These are phyloP conservation scores for Dasyprocta punctata DNA, from an alignment of 2,113 vertebrate genomes.

Conservation along the genomic window DNA sequence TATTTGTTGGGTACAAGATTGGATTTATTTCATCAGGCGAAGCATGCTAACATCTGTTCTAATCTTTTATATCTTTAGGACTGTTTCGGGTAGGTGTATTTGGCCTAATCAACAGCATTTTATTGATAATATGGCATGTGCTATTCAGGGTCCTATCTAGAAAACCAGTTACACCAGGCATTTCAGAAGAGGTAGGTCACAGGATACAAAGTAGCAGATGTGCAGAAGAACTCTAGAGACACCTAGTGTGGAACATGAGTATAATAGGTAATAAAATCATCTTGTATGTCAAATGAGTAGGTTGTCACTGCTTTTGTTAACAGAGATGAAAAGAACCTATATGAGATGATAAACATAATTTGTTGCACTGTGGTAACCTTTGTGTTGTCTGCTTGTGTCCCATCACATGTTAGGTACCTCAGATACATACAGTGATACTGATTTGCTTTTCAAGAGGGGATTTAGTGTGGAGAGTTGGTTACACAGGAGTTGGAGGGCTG, in stretches of 20 bases:
- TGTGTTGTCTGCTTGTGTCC: not conserved
- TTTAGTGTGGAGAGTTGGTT: slow-evolving; percentile 10
- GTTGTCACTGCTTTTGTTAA: not conserved
- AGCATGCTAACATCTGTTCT: not conserved
- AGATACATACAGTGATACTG: not conserved
- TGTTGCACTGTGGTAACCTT: not conserved
- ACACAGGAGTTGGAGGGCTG: not conserved
- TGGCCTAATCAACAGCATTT: slow-evolving; percentile 4
- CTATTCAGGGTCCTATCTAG: not conserved
- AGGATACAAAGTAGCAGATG: not conserved
- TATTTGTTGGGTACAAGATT: not conserved
- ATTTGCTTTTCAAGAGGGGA: not conserved
- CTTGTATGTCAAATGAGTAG: not conserved
- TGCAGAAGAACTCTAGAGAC: not conserved
- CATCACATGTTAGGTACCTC: not conserved
- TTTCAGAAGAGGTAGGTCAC: not conserved
- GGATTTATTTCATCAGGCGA: slow-evolving; percentile 12
- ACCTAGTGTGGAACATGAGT: not conserved
- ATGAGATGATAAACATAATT: not conserved
- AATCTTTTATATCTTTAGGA: not conserved
- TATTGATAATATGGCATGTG: not conserved
- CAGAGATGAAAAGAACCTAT: not conserved
- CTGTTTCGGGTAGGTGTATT: not conserved
- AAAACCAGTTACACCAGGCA: not conserved
- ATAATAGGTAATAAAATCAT: not conserved